Percentiles rank a stretch among this genome's conserved stretches.
Conservation (phyloP, 2,888 invertebrate genomes). For the Gymnoscelis rufifasciata region DNA sequence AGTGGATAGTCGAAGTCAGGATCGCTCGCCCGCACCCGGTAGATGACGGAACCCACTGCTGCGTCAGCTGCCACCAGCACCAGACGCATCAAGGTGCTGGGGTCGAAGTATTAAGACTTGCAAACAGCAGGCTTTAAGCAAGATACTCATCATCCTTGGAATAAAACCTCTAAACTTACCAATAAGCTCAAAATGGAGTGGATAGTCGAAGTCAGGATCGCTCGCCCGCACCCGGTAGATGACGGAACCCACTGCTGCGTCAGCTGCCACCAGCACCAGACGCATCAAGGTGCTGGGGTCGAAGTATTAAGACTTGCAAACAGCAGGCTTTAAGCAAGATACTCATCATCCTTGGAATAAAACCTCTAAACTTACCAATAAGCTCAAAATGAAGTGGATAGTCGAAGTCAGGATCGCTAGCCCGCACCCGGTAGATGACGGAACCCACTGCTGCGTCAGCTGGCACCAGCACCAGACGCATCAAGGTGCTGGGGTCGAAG, state of each 20-base stretch:
- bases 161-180: conserved; percentile 78
- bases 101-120: no score
- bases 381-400: conserved; percentile 91
- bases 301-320: no score
- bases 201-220: conserved; percentile 93
- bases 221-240: conserved; percentile 93
- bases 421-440: conserved; percentile 91
- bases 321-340: no score
- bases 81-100: conserved; percentile 87
- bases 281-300: conserved; percentile 90
- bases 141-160: no score
- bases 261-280: conserved; percentile 89
- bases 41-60: conserved; percentile 89
- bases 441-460: conserved; percentile 90
- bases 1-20: conserved; percentile 93
- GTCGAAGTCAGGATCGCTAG: conserved; percentile 92
- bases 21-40: conserved; percentile 91
- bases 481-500: conserved; percentile 90
- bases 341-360: no score
- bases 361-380: conserved; percentile 79
- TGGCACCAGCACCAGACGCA: conserved; percentile 89
- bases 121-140: no score
- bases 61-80: conserved; percentile 91
- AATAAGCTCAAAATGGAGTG: conserved; percentile 87
- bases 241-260: conserved; percentile 89